phyloP scores from a whole-genome alignment of 2,797 vertebrate genomes.

The Smutsia temminckii region DNA sequence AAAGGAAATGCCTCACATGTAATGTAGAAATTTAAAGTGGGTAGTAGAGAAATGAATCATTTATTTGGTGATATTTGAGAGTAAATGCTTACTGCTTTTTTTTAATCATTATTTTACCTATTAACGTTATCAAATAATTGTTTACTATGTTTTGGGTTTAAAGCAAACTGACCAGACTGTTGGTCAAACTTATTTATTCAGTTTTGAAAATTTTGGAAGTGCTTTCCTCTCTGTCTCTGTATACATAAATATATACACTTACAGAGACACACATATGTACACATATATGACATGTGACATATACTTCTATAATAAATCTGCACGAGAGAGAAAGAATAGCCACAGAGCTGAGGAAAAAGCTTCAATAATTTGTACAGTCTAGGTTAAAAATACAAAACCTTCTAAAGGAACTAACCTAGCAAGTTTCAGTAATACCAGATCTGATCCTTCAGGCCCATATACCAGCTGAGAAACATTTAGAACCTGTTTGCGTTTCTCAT shows the following conservation, averaged over 20 bases:
- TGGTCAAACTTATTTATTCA: not conserved
- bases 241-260: not conserved
- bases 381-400: not conserved
- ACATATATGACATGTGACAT: not conserved
- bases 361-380: not conserved
- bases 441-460: conserved; percentile 94
- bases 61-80: not conserved
- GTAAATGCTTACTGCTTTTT: not conserved
- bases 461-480: conserved; percentile 94
- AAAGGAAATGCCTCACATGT: not conserved
- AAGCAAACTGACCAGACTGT: not conserved
- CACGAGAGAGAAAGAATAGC: not conserved
- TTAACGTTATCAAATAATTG: not conserved
- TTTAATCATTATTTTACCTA: not conserved
- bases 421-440: conserved; percentile 93
- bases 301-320: not conserved
- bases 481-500: conserved; percentile 91
- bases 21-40: not conserved
- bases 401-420: conserved; percentile 87
- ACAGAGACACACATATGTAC: not conserved
- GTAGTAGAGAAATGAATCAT: not conserved
- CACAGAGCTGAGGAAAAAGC: not conserved
- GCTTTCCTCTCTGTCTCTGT: not conserved
- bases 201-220: conserved; percentile 1
- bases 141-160: not conserved